These are phyloP conservation scores for Trachurus trachurus DNA, from an alignment of 2,797 vertebrate species.

Conservation along the genomic window DNA sequence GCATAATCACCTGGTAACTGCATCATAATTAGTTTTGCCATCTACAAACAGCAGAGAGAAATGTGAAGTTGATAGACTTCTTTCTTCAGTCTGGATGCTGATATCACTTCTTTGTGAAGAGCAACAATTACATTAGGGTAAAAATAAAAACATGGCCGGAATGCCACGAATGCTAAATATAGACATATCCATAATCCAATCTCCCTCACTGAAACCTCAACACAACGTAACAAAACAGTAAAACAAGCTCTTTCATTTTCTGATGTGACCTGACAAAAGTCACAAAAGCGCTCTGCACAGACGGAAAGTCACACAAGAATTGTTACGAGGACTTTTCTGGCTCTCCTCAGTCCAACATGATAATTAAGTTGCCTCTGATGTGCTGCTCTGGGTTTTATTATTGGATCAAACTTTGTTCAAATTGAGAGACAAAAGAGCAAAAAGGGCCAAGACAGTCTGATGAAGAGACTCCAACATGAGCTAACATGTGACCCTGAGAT, in stretches of 20 bases:
- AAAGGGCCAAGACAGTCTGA: neutral
- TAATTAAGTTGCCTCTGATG: neutral
- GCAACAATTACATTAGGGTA: neutral
- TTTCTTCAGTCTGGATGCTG: neutral
- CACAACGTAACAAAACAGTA: too few relatives aligned
- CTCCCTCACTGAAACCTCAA: neutral
- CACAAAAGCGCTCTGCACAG: neutral
- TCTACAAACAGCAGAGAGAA: neutral
- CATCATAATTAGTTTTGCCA: neutral
- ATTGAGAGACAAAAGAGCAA: neutral
- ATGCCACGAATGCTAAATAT: too few relatives aligned
- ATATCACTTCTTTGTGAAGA: neutral
- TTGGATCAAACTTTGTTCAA: neutral
- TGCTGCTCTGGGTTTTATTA: neutral
- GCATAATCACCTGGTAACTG: constrained; percentile 18
- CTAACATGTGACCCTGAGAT: neutral
- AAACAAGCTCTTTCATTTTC: neutral
- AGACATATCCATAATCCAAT: neutral
- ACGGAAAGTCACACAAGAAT: constrained; percentile 2
- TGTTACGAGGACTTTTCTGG: neutral
- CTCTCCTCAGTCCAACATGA: neutral
- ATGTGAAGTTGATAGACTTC: neutral
- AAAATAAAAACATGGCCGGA: neutral
- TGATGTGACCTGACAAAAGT: neutral
- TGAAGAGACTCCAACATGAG: neutral